Evolutionary conservation across 1,140 invertebrate genomes (phyloP), one percentile per base, ranked within the genome.

Genomic region (Grapholita molesta): DNA sequence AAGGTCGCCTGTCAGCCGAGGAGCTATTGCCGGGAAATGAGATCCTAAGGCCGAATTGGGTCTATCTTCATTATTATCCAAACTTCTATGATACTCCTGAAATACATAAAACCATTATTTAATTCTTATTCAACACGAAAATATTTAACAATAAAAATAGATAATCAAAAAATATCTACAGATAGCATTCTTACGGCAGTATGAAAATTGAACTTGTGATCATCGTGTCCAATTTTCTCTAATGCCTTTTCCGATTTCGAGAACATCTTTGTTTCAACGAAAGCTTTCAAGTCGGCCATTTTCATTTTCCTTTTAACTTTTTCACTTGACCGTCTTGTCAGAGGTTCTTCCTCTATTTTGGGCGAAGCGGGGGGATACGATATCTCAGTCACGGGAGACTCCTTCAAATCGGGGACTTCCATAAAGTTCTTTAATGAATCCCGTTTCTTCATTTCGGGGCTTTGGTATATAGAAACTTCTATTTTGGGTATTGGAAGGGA

Each of bases 401-500:
- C 95, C 76, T 94, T 94, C 0, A 92, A 78, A 74, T 96, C 95
- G 0, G 95, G 95, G 15, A 95, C 93, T 88, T 96, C 96, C 55
- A 96, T 96, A 71, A 95, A 95, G 77, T 96, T 96, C 84, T 96
- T 96, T 2, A 94, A 86, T 2, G 94, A 94, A 64, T 96, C 95
- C 9, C 93, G 90, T 78, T 94, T 95, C 70, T 95, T 95, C 18
- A 93, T 93, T 52, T 96, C 95, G 0, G 94, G 94, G 74, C 94
- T 96, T 77, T 97, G 95, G 83, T 97, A 97, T 64, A 97, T 92
- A 0, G 96, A 97, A 3, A 98, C 95, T 87, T 98, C 96, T 53
- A 98, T 97, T 93, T 98, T 98, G 8, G 97, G 97, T 85, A 98
- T 98, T 0, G 98, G 98, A 55, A 99, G 90, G 0, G 98, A 99